Base-by-base conservation (phyloP, 2,113 vertebrate species). In the Notarius quadriscutis region DNA sequence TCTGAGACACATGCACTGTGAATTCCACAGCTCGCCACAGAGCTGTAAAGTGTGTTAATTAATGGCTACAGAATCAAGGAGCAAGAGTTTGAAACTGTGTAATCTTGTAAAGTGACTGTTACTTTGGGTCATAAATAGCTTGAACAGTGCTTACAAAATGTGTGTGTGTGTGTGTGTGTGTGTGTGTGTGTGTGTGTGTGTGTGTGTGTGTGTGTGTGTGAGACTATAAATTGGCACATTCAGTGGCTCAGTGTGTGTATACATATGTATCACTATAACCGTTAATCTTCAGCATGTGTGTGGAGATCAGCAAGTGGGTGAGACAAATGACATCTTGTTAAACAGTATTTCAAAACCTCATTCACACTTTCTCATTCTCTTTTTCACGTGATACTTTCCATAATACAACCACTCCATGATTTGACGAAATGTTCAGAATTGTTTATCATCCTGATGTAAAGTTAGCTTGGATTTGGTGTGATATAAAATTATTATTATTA, bases 321-420 rank as follows among this genome's bases (percentile, higher is more conserved):
- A 89, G 87, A 92, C 89, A 89, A 92, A 92, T 89, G 91, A 92
- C 90, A 81, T 89, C 87, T 81, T 84, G 79, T 92, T 91, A 92
- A 92, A 91, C 75, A 84, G 86, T 89, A 87, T 83, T 67, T 80
- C 62, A 72, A 89, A 87, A 89, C 86, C 69, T 62, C 34, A 72
- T 18, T 83, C 27, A 80, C 77, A 58, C 15, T 34, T 60, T 60
- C n/a, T 27, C 25, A 27, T 30, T n/a, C 22, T 77, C 50, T 57
- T 12, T 71, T 34, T 0, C 5, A 25, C 60, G 7, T 20, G 22
- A 63, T 63, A 63, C 2, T 22, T 63, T 71, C 55, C 55, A 57
- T 57, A 10, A 57, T 41, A 41, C 41, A 41, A 41, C 41, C 41
- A 4, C 41, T 4, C 41, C 4, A 41, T 41, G 41, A 41, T 41